phyloP scores from a whole-genome alignment of 2,797 vertebrate species.

The Oreochromis grahami region DNA sequence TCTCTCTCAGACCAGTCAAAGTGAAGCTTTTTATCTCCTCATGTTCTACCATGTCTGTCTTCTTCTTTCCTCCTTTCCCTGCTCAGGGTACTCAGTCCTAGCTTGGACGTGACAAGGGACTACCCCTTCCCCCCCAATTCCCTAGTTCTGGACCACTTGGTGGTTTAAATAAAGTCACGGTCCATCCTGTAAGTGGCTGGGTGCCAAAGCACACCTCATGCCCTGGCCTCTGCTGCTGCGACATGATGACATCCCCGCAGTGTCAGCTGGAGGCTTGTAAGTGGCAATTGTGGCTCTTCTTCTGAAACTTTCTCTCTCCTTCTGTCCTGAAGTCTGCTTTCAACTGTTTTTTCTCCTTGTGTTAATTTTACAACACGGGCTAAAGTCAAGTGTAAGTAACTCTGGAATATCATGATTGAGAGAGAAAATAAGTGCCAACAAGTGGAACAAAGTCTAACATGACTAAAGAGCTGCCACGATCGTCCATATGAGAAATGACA shows the following conservation, averaged over 20 bases:
- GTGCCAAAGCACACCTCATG: constrained; percentile 76
- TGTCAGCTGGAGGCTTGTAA: constrained; percentile 86
- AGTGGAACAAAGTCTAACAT: constrained; percentile 38
- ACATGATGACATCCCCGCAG: constrained; percentile 15
- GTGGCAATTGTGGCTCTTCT: constrained; percentile 76
- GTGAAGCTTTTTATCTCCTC: constrained; percentile 11
- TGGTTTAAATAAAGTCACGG: constrained; percentile 63
- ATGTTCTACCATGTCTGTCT: not conserved
- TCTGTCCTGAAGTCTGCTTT: not conserved
- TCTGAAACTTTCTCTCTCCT: constrained; percentile 4
- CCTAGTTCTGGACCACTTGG: not conserved
- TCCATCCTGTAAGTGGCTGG: constrained; percentile 95
- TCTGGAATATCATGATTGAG: constrained; percentile 48
- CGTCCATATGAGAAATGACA: constrained; percentile 71
- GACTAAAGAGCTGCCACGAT: constrained; percentile 43
- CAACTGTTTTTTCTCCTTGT: not conserved
- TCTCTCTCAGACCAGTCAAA: constrained; percentile 54
- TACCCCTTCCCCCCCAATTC: not conserved
- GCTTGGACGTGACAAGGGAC: constrained; percentile 69
- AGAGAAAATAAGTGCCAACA: constrained; percentile 55
- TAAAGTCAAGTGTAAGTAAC: constrained; percentile 13
- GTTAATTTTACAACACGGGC: constrained; percentile 26
- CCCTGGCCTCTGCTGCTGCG: constrained; percentile 66
- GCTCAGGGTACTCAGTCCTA: constrained; percentile 69
- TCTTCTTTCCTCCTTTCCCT: not conserved